A percentile compares a stretch with the other conserved stretches of the same genome.
Conservation (phyloP, 2,113 vertebrate genomes). For the Corythoichthys haematopterus region DNA sequence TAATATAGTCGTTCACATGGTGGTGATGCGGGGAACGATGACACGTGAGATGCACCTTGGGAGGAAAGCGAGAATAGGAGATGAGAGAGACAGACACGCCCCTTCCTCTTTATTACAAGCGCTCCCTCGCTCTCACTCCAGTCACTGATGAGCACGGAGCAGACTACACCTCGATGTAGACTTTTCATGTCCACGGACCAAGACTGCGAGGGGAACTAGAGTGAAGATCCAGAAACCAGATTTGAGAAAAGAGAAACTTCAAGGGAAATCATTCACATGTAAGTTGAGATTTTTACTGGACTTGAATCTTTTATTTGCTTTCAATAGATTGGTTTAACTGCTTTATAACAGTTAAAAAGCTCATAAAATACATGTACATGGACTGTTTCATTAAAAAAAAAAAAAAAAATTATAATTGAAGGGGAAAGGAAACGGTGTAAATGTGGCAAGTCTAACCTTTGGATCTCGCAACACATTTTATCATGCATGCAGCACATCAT, state of each 20-base stretch:
- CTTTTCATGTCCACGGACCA: not conserved
- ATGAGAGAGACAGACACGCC: slow-evolving; percentile 1
- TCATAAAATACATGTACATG: not conserved
- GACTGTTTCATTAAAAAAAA: not conserved
- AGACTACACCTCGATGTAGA: slow-evolving; percentile 3
- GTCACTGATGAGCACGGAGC: slow-evolving; percentile 32
- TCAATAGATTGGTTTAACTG: not conserved
- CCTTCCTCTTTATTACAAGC: not conserved
- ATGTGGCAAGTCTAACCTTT: not conserved
- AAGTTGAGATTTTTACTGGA: slow-evolving; percentile 4
- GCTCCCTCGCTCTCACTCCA: slow-evolving; percentile 5
- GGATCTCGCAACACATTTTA: not conserved
- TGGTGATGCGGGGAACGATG: not conserved
- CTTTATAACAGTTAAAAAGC: not conserved
- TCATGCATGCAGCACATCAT: slow-evolving; percentile 19
- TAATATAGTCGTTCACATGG: not conserved
- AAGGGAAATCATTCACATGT: slow-evolving; percentile 19
- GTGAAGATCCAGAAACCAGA: slow-evolving; percentile 11
- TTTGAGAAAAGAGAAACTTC: slow-evolving; percentile 18
- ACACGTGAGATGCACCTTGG: slow-evolving; percentile 1
- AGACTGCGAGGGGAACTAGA: not conserved
- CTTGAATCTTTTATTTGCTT: not conserved
- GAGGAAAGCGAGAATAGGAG: not conserved
- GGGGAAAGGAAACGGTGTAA: not conserved
- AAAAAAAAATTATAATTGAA: no score